These are phyloP conservation scores for Tachina grossa DNA, from an alignment of 2,888 invertebrate genomes.

Conservation along the genomic window DNA sequence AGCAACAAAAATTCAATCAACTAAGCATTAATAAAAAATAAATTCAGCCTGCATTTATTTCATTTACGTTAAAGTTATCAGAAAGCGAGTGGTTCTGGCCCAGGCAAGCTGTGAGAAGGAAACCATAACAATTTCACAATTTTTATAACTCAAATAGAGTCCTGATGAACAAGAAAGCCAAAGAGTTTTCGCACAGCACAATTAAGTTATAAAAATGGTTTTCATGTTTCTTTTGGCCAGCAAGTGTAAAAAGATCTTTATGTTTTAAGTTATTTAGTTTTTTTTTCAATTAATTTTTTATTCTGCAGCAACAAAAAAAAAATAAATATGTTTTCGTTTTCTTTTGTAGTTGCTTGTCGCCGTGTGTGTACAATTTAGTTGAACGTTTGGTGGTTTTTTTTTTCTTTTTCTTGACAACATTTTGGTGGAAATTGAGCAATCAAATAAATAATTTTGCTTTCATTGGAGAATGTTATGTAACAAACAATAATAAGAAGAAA, in stretches of 20 bases:
- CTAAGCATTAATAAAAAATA: constrained; percentile 48
- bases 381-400: neutral
- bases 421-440: constrained; percentile 73
- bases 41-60: constrained; percentile 32
- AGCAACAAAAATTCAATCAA: constrained; percentile 64
- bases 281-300: neutral
- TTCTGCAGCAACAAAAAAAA: constrained; percentile 23
- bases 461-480: constrained; percentile 67
- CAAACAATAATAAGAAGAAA: neutral
- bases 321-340: constrained; percentile 37
- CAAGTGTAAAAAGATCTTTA: constrained; percentile 55
- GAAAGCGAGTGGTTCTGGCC: too few relatives aligned
- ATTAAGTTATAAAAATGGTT: constrained; percentile 69
- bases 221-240: constrained; percentile 26
- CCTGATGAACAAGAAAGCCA: neutral
- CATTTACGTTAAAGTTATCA: constrained; percentile 1
- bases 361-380: neutral
- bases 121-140: constrained; percentile 72
- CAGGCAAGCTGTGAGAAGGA: neutral
- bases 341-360: neutral
- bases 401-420: constrained; percentile 47
- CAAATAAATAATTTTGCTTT: constrained; percentile 74
- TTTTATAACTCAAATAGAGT: constrained; percentile 66
- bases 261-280: constrained; percentile 23
- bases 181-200: constrained; percentile 44